Percentiles rank a stretch among this genome's conserved stretches.
These are phyloP conservation scores for Rostratula benghalensis DNA, from an alignment of 2,113 vertebrate genomes.

Conservation along the genomic window DNA sequence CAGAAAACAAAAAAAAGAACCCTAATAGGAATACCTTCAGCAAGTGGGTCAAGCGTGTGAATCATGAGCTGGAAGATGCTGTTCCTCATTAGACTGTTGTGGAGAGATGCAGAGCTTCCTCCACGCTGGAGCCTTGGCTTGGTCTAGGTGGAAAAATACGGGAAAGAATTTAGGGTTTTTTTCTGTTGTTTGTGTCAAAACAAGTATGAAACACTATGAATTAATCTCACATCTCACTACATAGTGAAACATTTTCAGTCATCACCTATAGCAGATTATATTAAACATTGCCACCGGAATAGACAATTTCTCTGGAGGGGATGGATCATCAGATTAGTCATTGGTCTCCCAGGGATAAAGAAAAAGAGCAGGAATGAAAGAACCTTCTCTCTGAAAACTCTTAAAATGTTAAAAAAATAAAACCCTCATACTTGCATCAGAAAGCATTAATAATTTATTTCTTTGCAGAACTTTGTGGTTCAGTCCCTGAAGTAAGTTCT, in stretches of 20 bases:
- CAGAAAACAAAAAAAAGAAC: background rate
- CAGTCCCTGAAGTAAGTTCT: background rate
- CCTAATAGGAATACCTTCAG: slow-evolving; percentile 76
- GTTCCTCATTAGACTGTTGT: slow-evolving; percentile 98
- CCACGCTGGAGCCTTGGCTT: slow-evolving; percentile 92
- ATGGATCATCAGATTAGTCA: background rate
- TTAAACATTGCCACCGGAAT: background rate
- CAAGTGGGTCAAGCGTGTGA: slow-evolving; percentile 93
- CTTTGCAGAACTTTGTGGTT: background rate
- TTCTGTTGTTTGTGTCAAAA: background rate
- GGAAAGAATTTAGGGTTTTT: background rate
- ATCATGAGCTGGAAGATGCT: slow-evolving; percentile 99
- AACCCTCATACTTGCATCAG: background rate
- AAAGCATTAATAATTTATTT: background rate
- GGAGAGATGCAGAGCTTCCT: slow-evolving; percentile 94
- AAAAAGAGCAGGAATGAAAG: background rate
- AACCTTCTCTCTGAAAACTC: background rate
- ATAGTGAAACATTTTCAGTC: background rate
- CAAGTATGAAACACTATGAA: background rate
- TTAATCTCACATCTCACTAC: background rate
- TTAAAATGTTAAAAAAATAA: background rate
- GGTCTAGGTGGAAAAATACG: slow-evolving; percentile 74
- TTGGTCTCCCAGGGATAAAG: background rate
- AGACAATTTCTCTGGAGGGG: background rate
- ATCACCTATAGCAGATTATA: background rate